Evolutionary conservation across 2,888 invertebrate genomes (phyloP), one percentile per base, ranked within the genome.

Genomic region (Fragum sueziense): DNA sequence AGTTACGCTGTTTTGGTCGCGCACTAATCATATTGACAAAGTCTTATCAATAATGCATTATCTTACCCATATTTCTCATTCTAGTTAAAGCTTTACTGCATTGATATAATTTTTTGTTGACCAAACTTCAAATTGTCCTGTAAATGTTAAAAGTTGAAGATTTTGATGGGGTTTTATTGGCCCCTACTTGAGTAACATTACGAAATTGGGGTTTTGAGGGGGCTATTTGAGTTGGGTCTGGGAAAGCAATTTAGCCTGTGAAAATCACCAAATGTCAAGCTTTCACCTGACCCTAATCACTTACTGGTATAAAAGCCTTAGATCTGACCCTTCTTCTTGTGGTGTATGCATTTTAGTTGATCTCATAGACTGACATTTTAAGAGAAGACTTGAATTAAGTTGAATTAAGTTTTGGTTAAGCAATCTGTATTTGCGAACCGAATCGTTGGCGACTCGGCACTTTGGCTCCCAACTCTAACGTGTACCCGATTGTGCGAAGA

Each of bases 81-180:
- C 61, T 33, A 33, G 41, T 22, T 65, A 65, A 25, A 41, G 41
- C 41, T 22, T 6, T 41, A 25, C 41, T 65, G 29, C n/a, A 14
- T 27, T 65, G 4, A 41, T 22, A 1, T 3, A 22, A 9, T 25
- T n/a, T 22, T 65, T 65, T 65, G 27, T 22, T 41, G 37, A 65
- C 33, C 11, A 9, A 11, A 11, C 41, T 33, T 61, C 25, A 27
- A 65, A 22, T 14, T n/a, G 37, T 34, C 34, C 65, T 65, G 65
- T 65, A 65, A 65, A 65, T 65, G 65, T 37, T 37, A 34, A 17
- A 29, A 41, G 65, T 25, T 65, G 9, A 27, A 33, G 41, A 9
- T 34, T 41, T 65, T 65, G 41, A 65, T 65, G 34, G 22, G 37
- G 34, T 65, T 65, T 65, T 65, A 65, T 65, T 41, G 37, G 41